Evolutionary conservation across 2,888 invertebrate species (phyloP).

Genomic region (Drosophila leonis): DNA sequence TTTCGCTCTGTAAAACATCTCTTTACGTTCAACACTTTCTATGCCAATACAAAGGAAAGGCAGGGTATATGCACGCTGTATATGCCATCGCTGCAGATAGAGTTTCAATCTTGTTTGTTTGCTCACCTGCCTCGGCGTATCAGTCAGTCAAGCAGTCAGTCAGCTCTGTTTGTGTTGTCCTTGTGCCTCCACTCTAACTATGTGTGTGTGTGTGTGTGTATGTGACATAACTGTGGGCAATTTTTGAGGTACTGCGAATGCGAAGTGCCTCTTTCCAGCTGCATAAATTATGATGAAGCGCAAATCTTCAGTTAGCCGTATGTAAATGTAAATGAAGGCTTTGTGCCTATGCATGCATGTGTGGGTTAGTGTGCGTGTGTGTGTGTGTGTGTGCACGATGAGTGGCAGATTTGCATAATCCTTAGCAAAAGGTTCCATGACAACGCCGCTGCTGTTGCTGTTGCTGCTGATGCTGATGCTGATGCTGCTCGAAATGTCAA

Average conservation of each 20-base stretch:
- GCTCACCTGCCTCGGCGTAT: slow-evolving; percentile 48
- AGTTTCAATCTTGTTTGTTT: slow-evolving; percentile 62
- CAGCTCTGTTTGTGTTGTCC: slow-evolving; percentile 50
- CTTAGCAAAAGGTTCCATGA: slow-evolving; percentile 80
- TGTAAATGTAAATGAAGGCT: slow-evolving; percentile 79
- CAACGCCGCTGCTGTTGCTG: slow-evolving; percentile 51
- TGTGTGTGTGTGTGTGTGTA: slow-evolving; percentile 19
- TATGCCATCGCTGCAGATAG: slow-evolving; percentile 25
- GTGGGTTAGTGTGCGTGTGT: slow-evolving; percentile 19
- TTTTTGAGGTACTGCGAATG: slow-evolving; percentile 75
- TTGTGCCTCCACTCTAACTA: slow-evolving; percentile 25
- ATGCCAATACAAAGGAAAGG: neutral
- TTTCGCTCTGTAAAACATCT: neutral
- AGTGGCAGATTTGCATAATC: slow-evolving; percentile 80
- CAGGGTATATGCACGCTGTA: slow-evolving; percentile 13
- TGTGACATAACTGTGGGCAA: slow-evolving; percentile 71
- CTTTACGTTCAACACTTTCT: neutral
- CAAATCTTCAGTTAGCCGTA: slow-evolving; percentile 79
- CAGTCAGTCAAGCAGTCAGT: slow-evolving; percentile 40
- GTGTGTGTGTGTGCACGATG: slow-evolving; percentile 66
- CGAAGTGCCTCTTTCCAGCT: slow-evolving; percentile 62
- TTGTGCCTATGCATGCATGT: slow-evolving; percentile 47
- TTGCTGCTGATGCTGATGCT: slow-evolving; percentile 63
- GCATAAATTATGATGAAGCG: slow-evolving; percentile 80
- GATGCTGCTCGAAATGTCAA: slow-evolving; percentile 72